A percentile compares a stretch with the other conserved stretches of the same genome.
Evolutionary conservation across 1,140 invertebrate genomes (phyloP).

Genomic region (Zaprionus davidi): DNA sequence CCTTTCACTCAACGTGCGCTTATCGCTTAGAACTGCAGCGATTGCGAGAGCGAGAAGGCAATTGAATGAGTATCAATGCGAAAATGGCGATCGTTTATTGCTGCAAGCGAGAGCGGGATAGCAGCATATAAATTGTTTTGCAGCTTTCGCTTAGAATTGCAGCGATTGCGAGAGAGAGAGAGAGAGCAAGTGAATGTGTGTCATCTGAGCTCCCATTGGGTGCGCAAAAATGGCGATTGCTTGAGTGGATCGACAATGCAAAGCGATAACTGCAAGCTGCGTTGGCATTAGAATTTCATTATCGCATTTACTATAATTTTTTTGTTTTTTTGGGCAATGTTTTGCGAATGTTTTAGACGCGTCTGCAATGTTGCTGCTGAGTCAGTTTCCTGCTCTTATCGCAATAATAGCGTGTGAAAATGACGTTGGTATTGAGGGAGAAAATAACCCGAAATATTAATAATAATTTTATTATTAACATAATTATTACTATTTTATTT

Average conservation of each 20-base stretch:
- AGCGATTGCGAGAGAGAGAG: conserved; percentile 19
- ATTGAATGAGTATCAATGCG: background rate
- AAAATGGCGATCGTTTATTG: background rate
- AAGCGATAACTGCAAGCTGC: conserved; percentile 1
- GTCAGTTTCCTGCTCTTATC: background rate
- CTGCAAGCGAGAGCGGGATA: conserved; percentile 25
- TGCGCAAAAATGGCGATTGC: conserved; percentile 76
- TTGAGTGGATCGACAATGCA: conserved; percentile 5
- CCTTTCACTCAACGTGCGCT: background rate
- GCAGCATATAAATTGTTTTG: conserved; percentile 19
- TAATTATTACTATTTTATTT: no score
- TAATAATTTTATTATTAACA: no score
- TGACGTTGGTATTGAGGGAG: no score
- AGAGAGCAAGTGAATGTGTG: conserved; percentile 25
- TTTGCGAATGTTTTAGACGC: background rate
- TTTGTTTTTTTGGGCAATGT: background rate
- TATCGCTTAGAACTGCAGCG: background rate
- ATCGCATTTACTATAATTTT: background rate
- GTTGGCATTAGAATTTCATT: background rate
- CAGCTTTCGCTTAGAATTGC: conserved; percentile 35
- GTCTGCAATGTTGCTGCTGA: background rate
- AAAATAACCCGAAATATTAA: background rate
- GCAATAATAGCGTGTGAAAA: background rate
- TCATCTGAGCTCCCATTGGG: conserved; percentile 57
- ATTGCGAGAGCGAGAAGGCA: background rate